Conservation (phyloP, 2,113 vertebrate species). For the Channa argus region DNA sequence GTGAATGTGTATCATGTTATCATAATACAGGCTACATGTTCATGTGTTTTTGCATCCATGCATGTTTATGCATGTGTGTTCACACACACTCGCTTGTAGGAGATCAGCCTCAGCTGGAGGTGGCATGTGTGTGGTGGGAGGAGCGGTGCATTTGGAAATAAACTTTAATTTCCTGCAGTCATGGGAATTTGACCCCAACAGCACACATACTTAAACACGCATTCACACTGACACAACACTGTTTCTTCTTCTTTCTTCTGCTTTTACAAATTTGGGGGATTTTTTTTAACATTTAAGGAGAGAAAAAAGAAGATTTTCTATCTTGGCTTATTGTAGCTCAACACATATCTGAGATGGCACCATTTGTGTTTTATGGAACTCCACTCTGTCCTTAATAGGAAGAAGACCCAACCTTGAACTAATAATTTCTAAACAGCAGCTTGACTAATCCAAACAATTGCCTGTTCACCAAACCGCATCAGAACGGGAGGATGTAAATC, state of each 20-base stretch:
- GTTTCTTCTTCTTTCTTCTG: background rate
- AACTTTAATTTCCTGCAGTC: constrained; percentile 85
- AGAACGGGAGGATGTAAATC: constrained; percentile 7
- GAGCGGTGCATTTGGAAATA: constrained; percentile 71
- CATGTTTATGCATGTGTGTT: no score
- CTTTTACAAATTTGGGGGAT: background rate
- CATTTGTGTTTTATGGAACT: background rate
- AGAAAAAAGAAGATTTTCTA: background rate
- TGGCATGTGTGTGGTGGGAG: constrained; percentile 58
- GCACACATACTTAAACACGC: constrained; percentile 31
- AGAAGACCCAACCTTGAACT: constrained; percentile 23
- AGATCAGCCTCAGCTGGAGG: constrained; percentile 45
- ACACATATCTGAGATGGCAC: background rate
- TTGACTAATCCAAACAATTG: constrained; percentile 47
- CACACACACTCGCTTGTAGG: background rate
- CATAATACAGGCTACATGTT: no score
- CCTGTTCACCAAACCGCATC: background rate
- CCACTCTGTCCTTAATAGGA: constrained; percentile 30
- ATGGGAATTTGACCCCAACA: constrained; percentile 82
- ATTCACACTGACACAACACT: no score
- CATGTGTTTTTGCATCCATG: no score
- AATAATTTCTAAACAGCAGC: constrained; percentile 49
- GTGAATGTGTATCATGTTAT: constrained; percentile 19
- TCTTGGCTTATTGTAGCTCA: background rate
- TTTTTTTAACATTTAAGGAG: background rate